Evolutionary conservation across 2,888 invertebrate genomes (phyloP), one percentile per base, ranked within the genome.

Genomic region (Syrista parreyssii): DNA sequence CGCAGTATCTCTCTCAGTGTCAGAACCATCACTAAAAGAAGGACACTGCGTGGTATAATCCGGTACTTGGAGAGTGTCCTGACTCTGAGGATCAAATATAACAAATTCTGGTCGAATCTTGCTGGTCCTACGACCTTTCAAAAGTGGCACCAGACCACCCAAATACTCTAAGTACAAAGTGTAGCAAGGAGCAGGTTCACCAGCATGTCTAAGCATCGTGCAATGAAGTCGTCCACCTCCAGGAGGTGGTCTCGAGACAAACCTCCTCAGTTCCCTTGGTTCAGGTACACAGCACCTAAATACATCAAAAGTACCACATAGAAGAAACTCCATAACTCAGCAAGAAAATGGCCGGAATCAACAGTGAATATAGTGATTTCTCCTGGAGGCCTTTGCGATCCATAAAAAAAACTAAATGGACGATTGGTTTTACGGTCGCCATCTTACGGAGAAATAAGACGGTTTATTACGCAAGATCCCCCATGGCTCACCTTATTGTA

Each of bases 101-200:
- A 99, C 98, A 92, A 99, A 99, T 92, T 99, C 99, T 0, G 99
- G 99, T 77, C 98, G 94, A 83, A 99, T 97, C 92, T 99, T 99
- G 91, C 98, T 98, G 80, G 98, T 98, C 80, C 99, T 93, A 86
- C 98, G 96, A 33, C 99, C 99, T 90, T 99, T 98, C 23, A 99
- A 93, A 77, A 99, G 93, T 0, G 99, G 99, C 82, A 99, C 98
- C 74, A 99, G 93, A 1, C 99, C 99, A 4, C 99, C 99, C 68
- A 99, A 93, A 92, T 98, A 98, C 91, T 99, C 99, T 85, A 99
- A 93, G 91, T 99, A 99, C 23, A 97, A 92, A 0, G 97, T 97
- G 90, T 97, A 97, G 84, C 96, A 97, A 55, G 96, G 96, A 68
- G 95, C 95, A 9, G 95, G 95, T 86, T 98, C 98, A 81, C 96